Evolutionary conservation across 2,113 vertebrate genomes (phyloP).

Genomic region (Petrocephalus zakoni): DNA sequence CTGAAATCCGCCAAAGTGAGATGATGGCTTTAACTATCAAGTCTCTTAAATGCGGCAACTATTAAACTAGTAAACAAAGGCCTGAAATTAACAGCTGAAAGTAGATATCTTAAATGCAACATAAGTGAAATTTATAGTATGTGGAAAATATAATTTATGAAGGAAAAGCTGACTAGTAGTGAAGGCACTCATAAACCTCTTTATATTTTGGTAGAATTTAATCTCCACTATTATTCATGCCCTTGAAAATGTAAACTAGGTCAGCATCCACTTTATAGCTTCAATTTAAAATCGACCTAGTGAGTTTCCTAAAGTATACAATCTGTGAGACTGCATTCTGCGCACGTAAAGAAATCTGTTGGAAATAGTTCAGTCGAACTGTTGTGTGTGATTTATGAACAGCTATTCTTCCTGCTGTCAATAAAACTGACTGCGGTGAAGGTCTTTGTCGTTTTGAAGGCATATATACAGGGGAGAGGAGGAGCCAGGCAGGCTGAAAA

Average conservation of each 20-base stretch:
- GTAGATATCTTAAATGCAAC: background rate
- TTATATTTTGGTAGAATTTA: slow-evolving; percentile 17
- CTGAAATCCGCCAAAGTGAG: background rate
- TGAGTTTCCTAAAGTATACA: background rate
- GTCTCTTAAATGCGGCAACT: background rate
- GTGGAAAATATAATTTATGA: background rate
- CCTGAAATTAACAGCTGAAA: background rate
- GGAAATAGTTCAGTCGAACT: background rate
- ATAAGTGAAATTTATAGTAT: slow-evolving; percentile 3
- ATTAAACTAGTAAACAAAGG: background rate
- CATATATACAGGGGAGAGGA: background rate
- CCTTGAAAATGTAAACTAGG: slow-evolving; percentile 5
- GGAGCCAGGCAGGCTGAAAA: background rate
- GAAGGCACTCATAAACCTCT: background rate
- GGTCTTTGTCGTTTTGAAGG: background rate
- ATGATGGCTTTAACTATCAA: background rate
- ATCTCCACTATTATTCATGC: slow-evolving; percentile 3
- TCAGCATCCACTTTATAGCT: background rate
- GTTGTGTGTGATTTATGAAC: background rate
- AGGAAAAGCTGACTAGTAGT: background rate
- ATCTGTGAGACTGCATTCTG: background rate
- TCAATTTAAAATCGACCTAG: background rate
- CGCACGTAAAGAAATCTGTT: background rate
- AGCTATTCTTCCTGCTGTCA: background rate
- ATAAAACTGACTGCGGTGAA: background rate